Base-by-base conservation (phyloP, 2,888 invertebrate species). In the Listrodromus nycthemerus region DNA sequence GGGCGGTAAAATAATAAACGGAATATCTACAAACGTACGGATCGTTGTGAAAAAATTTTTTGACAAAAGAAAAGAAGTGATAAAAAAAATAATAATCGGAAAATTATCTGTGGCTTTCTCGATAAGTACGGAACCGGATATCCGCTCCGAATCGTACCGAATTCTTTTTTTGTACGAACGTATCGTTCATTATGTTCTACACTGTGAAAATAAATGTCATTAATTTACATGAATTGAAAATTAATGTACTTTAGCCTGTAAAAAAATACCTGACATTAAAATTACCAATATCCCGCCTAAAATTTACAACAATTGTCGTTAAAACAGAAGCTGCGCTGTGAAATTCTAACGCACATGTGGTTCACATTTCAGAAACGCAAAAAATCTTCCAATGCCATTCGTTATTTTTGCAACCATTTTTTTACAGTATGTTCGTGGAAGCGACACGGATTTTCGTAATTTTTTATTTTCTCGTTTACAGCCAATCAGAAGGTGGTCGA, bases 401-500 rank as follows among this genome's bases (percentile, higher is more conserved):
- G n/a, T n/a, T n/a, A n/a, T n/a, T n/a, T n/a, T n/a, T n/a, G n/a
- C n/a, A n/a, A n/a, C n/a, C n/a, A n/a, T n/a, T n/a, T n/a, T n/a
- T n/a, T n/a, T n/a, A n/a, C n/a, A n/a, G 37, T 37, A 0, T 52
- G 21, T 52, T 52, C 21, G 7, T 55, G 4, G 24, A 19, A 50
- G 8, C 50, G 19, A 1, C 13, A 55, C 1, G 19, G 21, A 10
- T 21, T 0, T 3, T 21, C 16, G 4, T 48, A 16, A 52, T 19
- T 52, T 24, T 55, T 55, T 13, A 4, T 52, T 65, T 89, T 89
- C 90, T 88, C 89, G n/a, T 90, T 95, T 95, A 74, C 95, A 96
- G 96, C 96, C 73, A 95, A 95, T 92, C 96, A 96, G 90, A 97
- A 97, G 94, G 97, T 97, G 90, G 96, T 96, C 83, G 96, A 96